Conservation (phyloP, 2,797 vertebrate species). For the Poecilia gillii region DNA sequence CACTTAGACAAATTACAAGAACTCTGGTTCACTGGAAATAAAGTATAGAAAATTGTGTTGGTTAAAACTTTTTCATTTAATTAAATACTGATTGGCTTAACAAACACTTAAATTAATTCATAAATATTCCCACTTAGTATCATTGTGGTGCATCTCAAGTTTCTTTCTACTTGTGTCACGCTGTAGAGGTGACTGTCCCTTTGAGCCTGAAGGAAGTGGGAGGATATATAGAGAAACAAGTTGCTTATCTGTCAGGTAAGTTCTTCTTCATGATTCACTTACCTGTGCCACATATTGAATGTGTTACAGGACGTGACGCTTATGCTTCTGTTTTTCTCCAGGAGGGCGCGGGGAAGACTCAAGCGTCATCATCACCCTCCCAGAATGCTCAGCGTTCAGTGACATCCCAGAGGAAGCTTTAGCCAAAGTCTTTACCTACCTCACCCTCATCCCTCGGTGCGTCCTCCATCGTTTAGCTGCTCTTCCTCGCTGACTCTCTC, state of each 20-base stretch:
- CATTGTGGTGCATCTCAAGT: background rate
- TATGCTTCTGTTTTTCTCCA: constrained; percentile 52
- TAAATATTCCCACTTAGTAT: background rate
- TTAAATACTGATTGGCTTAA: background rate
- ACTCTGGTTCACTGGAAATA: background rate
- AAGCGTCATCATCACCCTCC: constrained; percentile 95
- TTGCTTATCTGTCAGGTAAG: constrained; percentile 96
- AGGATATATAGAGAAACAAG: constrained; percentile 90
- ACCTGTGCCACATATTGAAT: background rate
- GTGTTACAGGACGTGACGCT: background rate
- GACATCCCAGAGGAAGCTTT: constrained; percentile 90
- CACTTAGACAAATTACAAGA: background rate
- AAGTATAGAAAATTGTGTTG: background rate
- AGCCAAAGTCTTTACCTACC: constrained; percentile 89
- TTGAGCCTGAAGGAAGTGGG: constrained; percentile 88
- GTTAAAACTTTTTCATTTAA: background rate
- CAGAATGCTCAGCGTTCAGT: constrained; percentile 90
- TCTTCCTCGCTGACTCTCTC: background rate
- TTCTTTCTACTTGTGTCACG: constrained; percentile 14
- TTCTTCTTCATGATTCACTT: background rate
- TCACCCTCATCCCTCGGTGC: constrained; percentile 91
- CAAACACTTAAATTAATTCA: background rate
- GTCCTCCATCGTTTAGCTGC: constrained; percentile 36
- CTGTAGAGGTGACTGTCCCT: constrained; percentile 82
- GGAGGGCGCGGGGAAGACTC: constrained; percentile 93